A percentile compares a stretch with the other conserved stretches of the same genome.
Conservation (phyloP, 2,797 vertebrate species). For the Cyprinodon diabolis region DNA sequence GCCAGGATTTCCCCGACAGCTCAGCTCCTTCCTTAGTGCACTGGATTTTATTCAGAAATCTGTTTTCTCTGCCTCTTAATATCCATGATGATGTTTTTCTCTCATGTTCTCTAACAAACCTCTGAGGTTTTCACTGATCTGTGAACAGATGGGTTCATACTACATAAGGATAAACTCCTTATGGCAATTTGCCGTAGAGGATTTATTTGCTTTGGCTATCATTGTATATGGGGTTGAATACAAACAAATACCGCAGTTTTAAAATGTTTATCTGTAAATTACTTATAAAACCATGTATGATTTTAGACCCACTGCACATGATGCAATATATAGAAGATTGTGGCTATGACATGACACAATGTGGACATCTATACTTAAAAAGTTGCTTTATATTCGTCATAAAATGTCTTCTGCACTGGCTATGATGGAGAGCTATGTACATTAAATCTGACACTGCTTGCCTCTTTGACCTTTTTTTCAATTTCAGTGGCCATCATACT, state of each 20-base stretch:
- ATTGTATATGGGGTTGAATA: background rate
- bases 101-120: background rate
- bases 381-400: background rate
- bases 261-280: background rate
- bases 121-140: background rate
- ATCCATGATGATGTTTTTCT: background rate
- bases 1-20: no score
- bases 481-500: background rate
- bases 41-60: background rate
- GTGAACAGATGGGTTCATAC: background rate
- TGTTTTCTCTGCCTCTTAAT: background rate
- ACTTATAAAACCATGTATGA: background rate
- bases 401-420: background rate
- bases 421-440: background rate
- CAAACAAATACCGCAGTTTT: background rate
- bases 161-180: background rate
- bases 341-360: background rate
- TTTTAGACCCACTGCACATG: background rate
- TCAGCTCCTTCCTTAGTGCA: background rate
- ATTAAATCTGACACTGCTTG: background rate
- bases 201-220: no score
- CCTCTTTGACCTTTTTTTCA: slow-evolving; percentile 8
- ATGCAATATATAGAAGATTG: background rate
- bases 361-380: background rate
- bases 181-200: no score